These are phyloP conservation scores for Peromyscus eremicus DNA, from an alignment of 2,797 vertebrate genomes.

Conservation along the genomic window DNA sequence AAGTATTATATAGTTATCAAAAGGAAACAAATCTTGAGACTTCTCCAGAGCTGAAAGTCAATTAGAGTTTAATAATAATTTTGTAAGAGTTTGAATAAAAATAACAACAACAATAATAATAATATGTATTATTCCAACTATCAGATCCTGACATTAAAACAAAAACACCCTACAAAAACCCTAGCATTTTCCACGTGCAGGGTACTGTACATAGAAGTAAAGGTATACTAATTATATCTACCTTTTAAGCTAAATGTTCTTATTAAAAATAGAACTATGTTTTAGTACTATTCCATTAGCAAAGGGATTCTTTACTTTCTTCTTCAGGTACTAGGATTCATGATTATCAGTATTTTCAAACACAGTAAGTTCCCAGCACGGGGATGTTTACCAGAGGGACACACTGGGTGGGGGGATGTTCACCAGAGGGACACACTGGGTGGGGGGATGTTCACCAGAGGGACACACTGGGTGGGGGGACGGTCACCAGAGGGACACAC, in stretches of 20 bases:
- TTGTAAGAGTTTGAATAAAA: background rate
- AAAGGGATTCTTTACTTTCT: background rate
- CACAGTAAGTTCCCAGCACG: background rate
- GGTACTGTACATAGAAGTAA: background rate
- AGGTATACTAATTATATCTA: background rate
- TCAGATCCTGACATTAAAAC: constrained; percentile 38
- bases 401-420: too few species aligned
- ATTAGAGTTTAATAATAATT: background rate
- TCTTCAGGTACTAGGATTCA: background rate
- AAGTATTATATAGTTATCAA: constrained; percentile 1
- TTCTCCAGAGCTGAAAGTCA: constrained; percentile 35
- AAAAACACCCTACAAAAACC: background rate
- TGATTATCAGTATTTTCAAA: background rate
- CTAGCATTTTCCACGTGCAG: constrained; percentile 18
- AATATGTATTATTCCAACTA: constrained; percentile 9
- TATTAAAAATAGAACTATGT: constrained; percentile 31
- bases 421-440: too few species aligned
- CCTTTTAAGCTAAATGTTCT: background rate
- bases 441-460: too few species aligned
- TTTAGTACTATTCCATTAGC: constrained; percentile 7
- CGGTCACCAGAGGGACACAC: too few species aligned
- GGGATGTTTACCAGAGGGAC: background rate
- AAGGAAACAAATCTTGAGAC: background rate
- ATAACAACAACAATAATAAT: too few species aligned
- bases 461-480: too few species aligned